phyloP scores from a whole-genome alignment of 2,797 vertebrate genomes.

The Pangasius mekongensis region DNA sequence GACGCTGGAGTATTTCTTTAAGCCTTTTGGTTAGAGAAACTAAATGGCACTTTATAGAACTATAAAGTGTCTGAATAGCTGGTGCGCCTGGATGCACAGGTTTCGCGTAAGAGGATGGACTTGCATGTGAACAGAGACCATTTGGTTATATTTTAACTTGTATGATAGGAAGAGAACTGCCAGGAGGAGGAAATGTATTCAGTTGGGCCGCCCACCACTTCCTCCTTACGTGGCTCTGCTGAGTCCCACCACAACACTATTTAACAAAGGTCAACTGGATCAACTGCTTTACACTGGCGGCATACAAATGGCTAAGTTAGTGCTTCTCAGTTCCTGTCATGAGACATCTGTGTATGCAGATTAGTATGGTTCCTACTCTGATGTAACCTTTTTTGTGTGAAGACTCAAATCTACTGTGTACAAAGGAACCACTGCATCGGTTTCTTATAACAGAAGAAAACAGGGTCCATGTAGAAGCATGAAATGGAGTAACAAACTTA shows the following conservation, averaged over 20 bases:
- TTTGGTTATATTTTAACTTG: conserved; percentile 39
- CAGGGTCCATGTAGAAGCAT: neutral
- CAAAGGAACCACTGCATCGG: neutral
- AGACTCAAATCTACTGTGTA: neutral
- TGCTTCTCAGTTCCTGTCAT: conserved; percentile 22
- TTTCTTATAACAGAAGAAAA: neutral
- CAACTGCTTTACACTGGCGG: conserved; percentile 23
- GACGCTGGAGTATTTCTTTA: neutral
- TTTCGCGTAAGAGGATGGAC: neutral
- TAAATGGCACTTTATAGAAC: neutral
- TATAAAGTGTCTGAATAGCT: neutral
- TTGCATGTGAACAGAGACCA: conserved; percentile 3
- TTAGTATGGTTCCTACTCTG: neutral
- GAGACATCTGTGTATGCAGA: conserved; percentile 23
- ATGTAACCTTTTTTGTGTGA: neutral
- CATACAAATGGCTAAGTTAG: conserved; percentile 11
- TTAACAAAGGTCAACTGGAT: conserved; percentile 35
- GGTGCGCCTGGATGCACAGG: neutral
- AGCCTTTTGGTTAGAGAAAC: neutral
- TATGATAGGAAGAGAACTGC: conserved; percentile 28
- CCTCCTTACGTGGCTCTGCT: conserved; percentile 17
- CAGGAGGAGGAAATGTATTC: conserved; percentile 37
- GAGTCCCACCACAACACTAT: conserved; percentile 24
- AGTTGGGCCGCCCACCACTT: conserved; percentile 41
- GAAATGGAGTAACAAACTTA: neutral